Evolutionary conservation across 2,888 invertebrate species (phyloP).

Genomic region (Operophtera brumata): DNA sequence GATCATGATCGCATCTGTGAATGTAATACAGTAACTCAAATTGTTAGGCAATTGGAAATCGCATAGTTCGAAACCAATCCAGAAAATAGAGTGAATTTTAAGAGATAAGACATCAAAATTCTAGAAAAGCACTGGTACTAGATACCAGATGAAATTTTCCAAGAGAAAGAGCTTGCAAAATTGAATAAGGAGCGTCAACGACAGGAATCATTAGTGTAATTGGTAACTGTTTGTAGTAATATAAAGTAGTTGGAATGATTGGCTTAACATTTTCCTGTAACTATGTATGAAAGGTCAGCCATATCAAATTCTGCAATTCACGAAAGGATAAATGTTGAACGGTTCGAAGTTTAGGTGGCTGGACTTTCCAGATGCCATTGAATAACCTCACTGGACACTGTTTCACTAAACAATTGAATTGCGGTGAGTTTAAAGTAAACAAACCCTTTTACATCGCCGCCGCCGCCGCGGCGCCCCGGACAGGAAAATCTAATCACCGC

Average conservation of each 20-base stretch:
- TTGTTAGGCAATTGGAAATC: no score
- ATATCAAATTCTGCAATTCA: background rate
- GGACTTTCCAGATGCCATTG: constrained; percentile 4
- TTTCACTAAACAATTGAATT: background rate
- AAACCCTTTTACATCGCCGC: background rate
- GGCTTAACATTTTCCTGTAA: no score
- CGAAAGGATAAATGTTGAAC: background rate
- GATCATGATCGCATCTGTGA: background rate
- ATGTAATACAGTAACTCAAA: no score
- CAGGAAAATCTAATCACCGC: no score
- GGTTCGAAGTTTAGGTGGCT: background rate
- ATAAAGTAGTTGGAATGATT: no score
- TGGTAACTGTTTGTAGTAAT: no score
- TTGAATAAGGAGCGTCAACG: background rate
- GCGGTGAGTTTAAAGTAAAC: background rate
- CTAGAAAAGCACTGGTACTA: background rate
- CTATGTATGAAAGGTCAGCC: no score
- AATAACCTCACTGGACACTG: background rate
- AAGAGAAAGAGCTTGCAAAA: no score
- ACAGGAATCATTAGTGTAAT: no score
- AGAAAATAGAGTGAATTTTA: background rate
- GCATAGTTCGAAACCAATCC: no score
- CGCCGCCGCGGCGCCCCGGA: no score
- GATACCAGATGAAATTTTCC: no score
- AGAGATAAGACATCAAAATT: background rate